A percentile compares a stretch with the other conserved stretches of the same genome.
Evolutionary conservation across 2,113 vertebrate genomes (phyloP).

Genomic region (Erythrocercus mccallii): DNA sequence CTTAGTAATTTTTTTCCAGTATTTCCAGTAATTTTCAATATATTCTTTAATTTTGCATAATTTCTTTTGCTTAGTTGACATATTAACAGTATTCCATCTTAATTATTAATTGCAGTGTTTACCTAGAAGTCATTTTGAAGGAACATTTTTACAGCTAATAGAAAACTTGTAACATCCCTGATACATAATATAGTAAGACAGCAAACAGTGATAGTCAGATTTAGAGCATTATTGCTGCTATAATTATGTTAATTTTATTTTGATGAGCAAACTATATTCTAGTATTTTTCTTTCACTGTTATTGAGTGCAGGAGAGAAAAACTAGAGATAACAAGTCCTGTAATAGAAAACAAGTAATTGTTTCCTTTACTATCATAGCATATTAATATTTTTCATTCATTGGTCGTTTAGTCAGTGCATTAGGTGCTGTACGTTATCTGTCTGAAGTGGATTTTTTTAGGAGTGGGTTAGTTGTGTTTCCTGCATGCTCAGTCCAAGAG

Average conservation of each 20-base stretch:
- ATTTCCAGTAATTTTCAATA: neutral
- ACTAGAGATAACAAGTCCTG: neutral
- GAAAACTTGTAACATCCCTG: neutral
- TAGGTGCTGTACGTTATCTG: neutral
- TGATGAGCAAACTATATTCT: neutral
- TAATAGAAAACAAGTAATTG: neutral
- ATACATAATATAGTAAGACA: neutral
- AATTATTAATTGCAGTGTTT: neutral
- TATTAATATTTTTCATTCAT: neutral
- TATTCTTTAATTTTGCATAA: neutral
- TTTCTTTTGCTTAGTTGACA: neutral
- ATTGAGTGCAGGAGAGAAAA: neutral
- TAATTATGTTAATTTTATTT: slow-evolving; percentile 8
- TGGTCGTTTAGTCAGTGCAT: neutral
- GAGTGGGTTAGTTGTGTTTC: neutral
- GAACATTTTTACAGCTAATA: slow-evolving; percentile 5
- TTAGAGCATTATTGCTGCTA: neutral
- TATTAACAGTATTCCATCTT: neutral
- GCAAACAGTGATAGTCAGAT: neutral
- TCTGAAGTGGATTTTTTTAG: neutral
- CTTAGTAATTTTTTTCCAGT: neutral
- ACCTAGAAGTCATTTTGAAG: neutral
- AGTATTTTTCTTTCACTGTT: neutral
- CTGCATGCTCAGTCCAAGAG: neutral
- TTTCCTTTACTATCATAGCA: neutral